Evolutionary conservation across 2,113 vertebrate genomes (phyloP), one percentile per base, ranked within the genome.

Genomic region (Smithornis capensis): DNA sequence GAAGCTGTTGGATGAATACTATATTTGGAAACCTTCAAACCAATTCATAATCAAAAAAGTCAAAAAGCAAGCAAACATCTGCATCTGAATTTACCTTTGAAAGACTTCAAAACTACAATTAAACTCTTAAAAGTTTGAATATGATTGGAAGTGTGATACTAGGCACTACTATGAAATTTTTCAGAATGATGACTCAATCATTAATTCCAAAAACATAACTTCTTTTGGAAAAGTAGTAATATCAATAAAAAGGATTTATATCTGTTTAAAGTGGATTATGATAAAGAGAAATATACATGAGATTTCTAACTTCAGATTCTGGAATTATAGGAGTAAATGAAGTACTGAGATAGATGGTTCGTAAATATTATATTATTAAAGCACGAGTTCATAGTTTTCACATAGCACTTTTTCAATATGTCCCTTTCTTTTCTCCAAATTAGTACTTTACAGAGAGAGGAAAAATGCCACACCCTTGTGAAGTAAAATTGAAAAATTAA

Each of bases 381-480:
- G 3, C 4, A 81, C 8, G 4, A 56, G 52, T 92, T 77, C 4
- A 2, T 55, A 31, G 44, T 74, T 19, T 60, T 57, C 64, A 65
- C 14, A 38, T 9, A 65, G 1, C 12, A 29, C 2, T 37, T 75
- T 59, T 83, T 52, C 19, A 52, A 15, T 15, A 22, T 10, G 3
- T 27, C 5, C 7, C 52, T 77, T 83, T 78, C 18, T 5, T 55
- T 47, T 70, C 44, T 59, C 7, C 24, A 55, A 63, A 70, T 67
- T 65, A 44, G 11, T n/a, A 2, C 4, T 83, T 81, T 35, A 67
- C 4, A 49, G 8, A 57, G 8, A 67, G 12, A 77, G 4, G 76
- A 63, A 0, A 22, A 67, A 49, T 68, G 47, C 29, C 13, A 35
- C 19, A 33, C 0, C 0, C 4, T 12, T 21, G 3, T 9, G 2